phyloP scores from a whole-genome alignment of 2,888 invertebrate species.

The Mayetiola destructor region DNA sequence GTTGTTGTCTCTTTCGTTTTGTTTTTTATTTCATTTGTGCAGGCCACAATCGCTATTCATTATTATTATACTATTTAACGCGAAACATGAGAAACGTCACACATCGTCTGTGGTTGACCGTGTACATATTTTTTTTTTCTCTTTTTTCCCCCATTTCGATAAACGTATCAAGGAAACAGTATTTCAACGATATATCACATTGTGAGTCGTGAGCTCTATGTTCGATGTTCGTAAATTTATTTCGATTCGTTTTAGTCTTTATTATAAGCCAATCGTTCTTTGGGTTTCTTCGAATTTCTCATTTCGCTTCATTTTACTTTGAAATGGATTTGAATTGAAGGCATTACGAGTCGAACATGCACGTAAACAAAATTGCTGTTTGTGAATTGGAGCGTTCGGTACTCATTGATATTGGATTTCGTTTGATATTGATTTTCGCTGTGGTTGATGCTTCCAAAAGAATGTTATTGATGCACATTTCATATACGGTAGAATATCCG shows the following conservation, averaged over 20 bases:
- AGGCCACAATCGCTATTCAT: no score
- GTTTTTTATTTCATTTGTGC: no score
- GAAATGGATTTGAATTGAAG: background rate
- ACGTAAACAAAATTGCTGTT: no score
- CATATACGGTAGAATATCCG: background rate
- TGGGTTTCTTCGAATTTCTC: constrained; percentile 2
- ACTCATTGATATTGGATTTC: background rate
- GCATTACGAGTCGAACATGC: background rate
- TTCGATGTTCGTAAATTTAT: background rate
- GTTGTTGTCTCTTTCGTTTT: no score
- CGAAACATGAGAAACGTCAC: no score
- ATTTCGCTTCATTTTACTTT: background rate
- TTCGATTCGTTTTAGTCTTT: background rate
- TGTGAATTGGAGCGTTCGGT: background rate
- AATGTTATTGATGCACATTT: background rate
- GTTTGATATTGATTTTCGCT: constrained; percentile 1
- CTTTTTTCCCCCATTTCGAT: no score
- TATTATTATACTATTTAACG: no score
- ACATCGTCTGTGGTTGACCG: no score
- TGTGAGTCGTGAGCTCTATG: background rate
- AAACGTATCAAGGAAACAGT: constrained; percentile 7
- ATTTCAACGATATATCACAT: background rate
- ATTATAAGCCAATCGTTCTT: background rate
- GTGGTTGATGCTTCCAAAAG: background rate
- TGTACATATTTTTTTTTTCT: no score